Percentiles rank a stretch among this genome's conserved stretches.
These are phyloP conservation scores for Dasyprocta punctata DNA, from an alignment of 2,113 vertebrate species.

Conservation along the genomic window DNA sequence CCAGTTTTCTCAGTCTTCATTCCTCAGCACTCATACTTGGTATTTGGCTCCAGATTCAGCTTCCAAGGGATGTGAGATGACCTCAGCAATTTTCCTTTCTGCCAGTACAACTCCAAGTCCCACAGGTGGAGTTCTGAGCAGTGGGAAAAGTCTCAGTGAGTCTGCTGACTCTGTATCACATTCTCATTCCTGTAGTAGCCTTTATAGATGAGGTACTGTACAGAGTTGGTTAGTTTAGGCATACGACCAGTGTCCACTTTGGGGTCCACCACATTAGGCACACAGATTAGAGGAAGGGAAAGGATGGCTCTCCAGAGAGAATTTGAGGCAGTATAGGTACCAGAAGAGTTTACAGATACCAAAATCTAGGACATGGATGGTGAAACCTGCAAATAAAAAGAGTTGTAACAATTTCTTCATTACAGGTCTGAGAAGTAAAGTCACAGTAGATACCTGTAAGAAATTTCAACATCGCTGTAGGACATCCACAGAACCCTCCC, in stretches of 20 bases:
- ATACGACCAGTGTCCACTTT: fast-evolving
- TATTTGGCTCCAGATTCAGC: background rate
- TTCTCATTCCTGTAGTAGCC: background rate
- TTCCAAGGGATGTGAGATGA: background rate
- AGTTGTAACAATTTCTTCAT: background rate
- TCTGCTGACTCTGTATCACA: background rate
- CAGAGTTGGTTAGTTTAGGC: background rate
- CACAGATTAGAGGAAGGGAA: background rate
- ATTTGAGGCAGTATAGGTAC: background rate
- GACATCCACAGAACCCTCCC: background rate
- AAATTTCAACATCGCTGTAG: background rate
- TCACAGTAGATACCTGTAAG: background rate
- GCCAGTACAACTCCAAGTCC: background rate
- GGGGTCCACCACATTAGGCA: background rate
- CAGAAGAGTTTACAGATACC: background rate
- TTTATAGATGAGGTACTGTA: background rate
- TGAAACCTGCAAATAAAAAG: background rate
- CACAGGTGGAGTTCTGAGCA: background rate
- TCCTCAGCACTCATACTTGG: background rate
- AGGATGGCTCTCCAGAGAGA: background rate
- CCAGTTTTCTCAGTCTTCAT: background rate
- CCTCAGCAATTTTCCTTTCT: background rate
- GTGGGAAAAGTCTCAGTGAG: background rate
- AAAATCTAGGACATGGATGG: background rate
- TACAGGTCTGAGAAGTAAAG: background rate